Evolutionary conservation across 2,797 vertebrate genomes (phyloP), one percentile per base, ranked within the genome.

Genomic region (Acipenser ruthenus): DNA sequence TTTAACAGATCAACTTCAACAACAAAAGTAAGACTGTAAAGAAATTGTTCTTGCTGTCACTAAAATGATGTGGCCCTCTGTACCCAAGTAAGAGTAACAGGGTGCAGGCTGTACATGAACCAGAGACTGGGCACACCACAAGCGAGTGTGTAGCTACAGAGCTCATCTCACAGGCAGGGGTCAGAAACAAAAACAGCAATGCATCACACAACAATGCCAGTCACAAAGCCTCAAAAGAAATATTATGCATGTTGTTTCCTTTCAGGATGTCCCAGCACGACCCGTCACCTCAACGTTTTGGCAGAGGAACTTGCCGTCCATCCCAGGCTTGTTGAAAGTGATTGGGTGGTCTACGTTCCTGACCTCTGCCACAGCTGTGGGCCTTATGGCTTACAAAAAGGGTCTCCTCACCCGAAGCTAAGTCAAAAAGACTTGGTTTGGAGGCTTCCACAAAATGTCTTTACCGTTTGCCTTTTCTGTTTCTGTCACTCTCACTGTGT

Each of bases 301-400:
- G 92, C 94, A 99, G 84, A 92, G 92, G 74, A 90, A 97, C 67
- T 64, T 94, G 78, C 96, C 96, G 0, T 98, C 96, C 0, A 90
- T 97, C 3, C 85, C 91, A 0, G 94, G 93, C 49, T 80, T 96
- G 71, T 65, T 98, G 12, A 94, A 81, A 74, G 68, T 97, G 62
- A 52, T 93, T 70, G 92, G 93, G 50, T 72, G 91, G 74, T 91
- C 94, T 62, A 72, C 88, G 67, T 65, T 94, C 74, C 72, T 96
- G 65, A 83, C 88, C 0, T 82, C 81, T 18, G 77, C 84, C 67
- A 76, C 88, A 1, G 81, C 79, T 0, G 83, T 84, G 6, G 90
- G 89, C 58, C 67, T 93, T 52, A 65, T 92, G 67, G 88, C 89
- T 71, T 91, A 84, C 81, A 95, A 85, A 85, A 95, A 84, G 77